phyloP scores from a whole-genome alignment of 2,113 vertebrate genomes.

The Chaetodon auriga region DNA sequence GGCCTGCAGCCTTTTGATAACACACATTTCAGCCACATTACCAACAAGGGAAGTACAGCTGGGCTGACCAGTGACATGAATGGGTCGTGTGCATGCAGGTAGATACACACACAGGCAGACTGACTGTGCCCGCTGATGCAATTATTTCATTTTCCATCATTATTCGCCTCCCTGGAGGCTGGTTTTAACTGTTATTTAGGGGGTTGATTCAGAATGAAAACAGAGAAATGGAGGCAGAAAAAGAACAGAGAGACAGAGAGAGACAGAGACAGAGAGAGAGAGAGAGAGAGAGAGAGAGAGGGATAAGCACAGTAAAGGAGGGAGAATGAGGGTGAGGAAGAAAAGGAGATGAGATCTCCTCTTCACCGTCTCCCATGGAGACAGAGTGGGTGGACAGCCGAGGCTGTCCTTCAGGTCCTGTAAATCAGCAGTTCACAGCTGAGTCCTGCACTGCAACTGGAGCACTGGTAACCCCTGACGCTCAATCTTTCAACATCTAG shows the following conservation, averaged over 20 bases:
- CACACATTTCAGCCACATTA: slow-evolving; percentile 54
- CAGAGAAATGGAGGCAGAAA: not conserved
- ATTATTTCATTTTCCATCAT: slow-evolving; percentile 32
- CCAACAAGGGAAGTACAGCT: slow-evolving; percentile 45
- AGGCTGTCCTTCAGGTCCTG: slow-evolving; percentile 67
- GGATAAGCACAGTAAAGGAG: slow-evolving; percentile 4
- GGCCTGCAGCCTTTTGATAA: slow-evolving; percentile 68
- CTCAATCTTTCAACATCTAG: slow-evolving; percentile 30
- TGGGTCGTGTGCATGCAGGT: not conserved
- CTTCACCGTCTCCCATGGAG: slow-evolving; percentile 68
- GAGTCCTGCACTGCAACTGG: slow-evolving; percentile 41
- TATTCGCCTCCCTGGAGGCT: slow-evolving; percentile 31
- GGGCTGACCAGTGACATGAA: slow-evolving; percentile 26
- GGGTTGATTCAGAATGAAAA: slow-evolving; percentile 27
- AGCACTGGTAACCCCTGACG: slow-evolving; percentile 24
- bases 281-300: slow-evolving; percentile 16
- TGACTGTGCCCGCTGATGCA: not conserved
- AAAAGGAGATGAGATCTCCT: slow-evolving; percentile 61
- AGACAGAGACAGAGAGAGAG: slow-evolving; percentile 9
- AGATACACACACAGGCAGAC: slow-evolving; percentile 1
- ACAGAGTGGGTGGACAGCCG: slow-evolving; percentile 73
- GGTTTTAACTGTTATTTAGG: slow-evolving; percentile 19
- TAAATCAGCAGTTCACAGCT: slow-evolving; percentile 72
- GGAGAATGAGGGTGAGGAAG: slow-evolving; percentile 29
- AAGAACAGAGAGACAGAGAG: slow-evolving; percentile 2